Evolutionary conservation across 2,797 vertebrate species (phyloP).

Genomic region (Hafferia zeledoni): DNA sequence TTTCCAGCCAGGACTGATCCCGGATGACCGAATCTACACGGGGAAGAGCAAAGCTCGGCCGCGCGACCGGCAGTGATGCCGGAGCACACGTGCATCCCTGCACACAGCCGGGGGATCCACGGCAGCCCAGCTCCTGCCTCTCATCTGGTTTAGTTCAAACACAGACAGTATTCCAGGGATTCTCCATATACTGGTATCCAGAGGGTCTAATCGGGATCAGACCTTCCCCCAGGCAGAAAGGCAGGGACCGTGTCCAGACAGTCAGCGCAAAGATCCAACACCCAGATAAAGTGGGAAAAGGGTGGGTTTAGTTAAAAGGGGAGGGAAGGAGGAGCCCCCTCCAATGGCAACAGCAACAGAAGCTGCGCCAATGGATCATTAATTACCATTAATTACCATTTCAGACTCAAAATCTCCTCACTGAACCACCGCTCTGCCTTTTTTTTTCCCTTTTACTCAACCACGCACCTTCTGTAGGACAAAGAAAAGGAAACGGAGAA

Average conservation of each 20-base stretch:
- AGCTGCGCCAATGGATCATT: not conserved
- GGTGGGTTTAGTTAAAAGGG: not conserved
- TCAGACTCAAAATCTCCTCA: not conserved
- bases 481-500: conserved; percentile 26
- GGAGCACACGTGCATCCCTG: not conserved
- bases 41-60: not conserved
- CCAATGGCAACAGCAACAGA: conserved; percentile 12
- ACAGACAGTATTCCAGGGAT: rapidly evolving
- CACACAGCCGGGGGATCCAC: not conserved
- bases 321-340: conserved; percentile 26
- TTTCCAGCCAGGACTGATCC: not conserved
- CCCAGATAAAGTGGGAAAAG: not conserved
- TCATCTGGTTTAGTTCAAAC: not conserved
- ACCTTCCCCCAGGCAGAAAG: not conserved
- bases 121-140: not conserved
- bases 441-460: not conserved
- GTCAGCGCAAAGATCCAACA: not conserved
- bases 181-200: rapidly evolving
- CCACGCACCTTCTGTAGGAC: not conserved
- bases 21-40: rapidly evolving
- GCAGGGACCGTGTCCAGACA: not conserved
- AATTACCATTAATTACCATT: conserved; percentile 27
- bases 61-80: not conserved
- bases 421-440: not conserved
- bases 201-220: not conserved